Evolutionary conservation across 1,140 invertebrate species (phyloP), one percentile per base, ranked within the genome.

Genomic region (Thaumatotibia leucotreta): DNA sequence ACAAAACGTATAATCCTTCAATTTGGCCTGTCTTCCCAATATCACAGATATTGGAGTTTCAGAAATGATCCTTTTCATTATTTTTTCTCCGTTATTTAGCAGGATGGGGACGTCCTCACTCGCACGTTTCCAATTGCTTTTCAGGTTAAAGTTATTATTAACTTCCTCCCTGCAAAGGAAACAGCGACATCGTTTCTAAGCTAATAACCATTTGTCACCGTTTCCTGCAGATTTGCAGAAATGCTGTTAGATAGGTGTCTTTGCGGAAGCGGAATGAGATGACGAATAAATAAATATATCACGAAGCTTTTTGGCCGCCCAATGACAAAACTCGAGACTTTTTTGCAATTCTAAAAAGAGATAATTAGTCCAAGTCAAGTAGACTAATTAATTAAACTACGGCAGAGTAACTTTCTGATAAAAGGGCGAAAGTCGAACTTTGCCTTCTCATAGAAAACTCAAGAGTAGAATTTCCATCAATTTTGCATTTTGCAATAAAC

Each of bases 1-100:
- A 79, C 76, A 68, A 74, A 73, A 73, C 65, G 70, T 81, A 77
- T 83, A 89, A 85, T 82, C 80, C 75, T 79, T 84, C 79, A 81
- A 82, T 85, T 83, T 82, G 72, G 71, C 65, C 69, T 62, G 70
- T 65, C 77, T 75, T 76, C 80, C 72, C 75, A 77, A 83, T 80
- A 71, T 54, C 50, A 14, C 23, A 58, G 52, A 29, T 58, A 58
- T 58, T 58, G 52, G 52, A 58, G 52, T 58, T 31, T 58, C 52
- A 27, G 52, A 58, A 58, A 58, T 54, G 23, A 54, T 58, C 52
- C 24, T 24, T 58, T 58, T 29, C 52, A 58, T 58, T 58, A 58
- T 20, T 22, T 58, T 31, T 58, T 58, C 29, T 14, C 23, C 22
- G 52, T 58, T 58, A 58, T 58, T 58, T 58, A 58, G 23, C 52